phyloP scores from a whole-genome alignment of 2,888 invertebrate species.

The Iselma pallidipennis region DNA sequence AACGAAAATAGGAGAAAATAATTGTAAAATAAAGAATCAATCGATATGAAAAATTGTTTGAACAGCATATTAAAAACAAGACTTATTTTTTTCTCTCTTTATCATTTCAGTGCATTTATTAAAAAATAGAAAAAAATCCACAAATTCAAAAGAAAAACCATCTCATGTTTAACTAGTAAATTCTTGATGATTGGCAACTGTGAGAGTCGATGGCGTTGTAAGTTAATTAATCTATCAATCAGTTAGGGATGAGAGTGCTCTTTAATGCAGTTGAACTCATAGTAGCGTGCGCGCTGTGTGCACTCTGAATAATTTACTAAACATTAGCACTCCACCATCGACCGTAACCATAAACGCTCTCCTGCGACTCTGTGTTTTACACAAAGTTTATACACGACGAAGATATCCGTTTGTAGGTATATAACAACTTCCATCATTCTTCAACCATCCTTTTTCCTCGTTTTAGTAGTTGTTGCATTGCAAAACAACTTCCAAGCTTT shows the following conservation, averaged over 20 bases:
- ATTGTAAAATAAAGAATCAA: not conserved
- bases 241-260: constrained; percentile 51
- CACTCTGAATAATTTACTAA: constrained; percentile 54
- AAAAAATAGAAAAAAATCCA: too few species aligned
- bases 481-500: not conserved
- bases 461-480: not conserved
- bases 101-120: too few species aligned
- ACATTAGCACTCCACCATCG: constrained; percentile 52
- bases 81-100: too few species aligned
- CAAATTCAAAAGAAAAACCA: too few species aligned
- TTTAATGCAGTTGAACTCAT: constrained; percentile 50
- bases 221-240: constrained; percentile 53
- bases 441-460: constrained; percentile 5
- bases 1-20: not conserved
- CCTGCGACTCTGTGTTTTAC: constrained; percentile 44
- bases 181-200: constrained; percentile 37
- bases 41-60: too few species aligned
- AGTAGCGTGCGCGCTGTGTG: constrained; percentile 43
- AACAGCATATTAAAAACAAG: too few species aligned
- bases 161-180: constrained; percentile 29
- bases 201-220: constrained; percentile 41
- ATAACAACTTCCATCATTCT: constrained; percentile 9
- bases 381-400: constrained; percentile 15
- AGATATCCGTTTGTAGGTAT: constrained; percentile 15
- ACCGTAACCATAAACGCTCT: constrained; percentile 52